Conservation (phyloP, 1,140 invertebrate genomes). For the Sweltsa coloradensis region DNA sequence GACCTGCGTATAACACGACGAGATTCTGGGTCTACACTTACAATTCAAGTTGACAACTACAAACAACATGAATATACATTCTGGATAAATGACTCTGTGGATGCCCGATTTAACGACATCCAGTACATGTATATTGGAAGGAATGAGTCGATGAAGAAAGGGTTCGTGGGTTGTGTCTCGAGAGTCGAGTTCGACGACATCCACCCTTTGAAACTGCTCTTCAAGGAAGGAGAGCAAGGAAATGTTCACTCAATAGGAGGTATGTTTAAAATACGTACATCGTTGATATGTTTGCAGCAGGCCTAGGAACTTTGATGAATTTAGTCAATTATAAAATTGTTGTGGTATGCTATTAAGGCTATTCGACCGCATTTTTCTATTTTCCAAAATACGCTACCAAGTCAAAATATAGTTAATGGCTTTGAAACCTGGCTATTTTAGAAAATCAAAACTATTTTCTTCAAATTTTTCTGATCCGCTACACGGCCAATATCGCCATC, state of each 20-base stretch:
- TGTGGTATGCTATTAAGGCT: background rate
- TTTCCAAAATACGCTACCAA: too few relatives aligned
- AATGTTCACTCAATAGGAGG: slow-evolving; percentile 65
- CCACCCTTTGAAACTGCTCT: slow-evolving; percentile 86
- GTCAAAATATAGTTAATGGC: too few relatives aligned
- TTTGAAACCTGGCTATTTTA: too few relatives aligned
- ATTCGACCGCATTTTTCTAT: too few relatives aligned
- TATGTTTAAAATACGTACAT: slow-evolving; percentile 25
- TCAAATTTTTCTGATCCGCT: too few relatives aligned
- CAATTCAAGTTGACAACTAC: slow-evolving; percentile 81
- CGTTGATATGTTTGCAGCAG: background rate
- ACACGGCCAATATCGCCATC: too few relatives aligned
- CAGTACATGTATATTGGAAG: slow-evolving; percentile 93
- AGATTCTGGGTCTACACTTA: slow-evolving; percentile 67
- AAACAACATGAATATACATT: slow-evolving; percentile 69
- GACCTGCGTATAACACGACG: slow-evolving; percentile 73
- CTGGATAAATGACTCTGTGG: slow-evolving; percentile 77
- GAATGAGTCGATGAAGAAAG: slow-evolving; percentile 82
- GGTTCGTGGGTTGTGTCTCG: slow-evolving; percentile 89
- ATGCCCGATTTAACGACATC: slow-evolving; percentile 94
- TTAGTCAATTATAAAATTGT: too few relatives aligned
- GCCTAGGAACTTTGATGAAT: too few relatives aligned
- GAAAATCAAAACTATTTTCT: too few relatives aligned
- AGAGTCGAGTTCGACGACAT: slow-evolving; percentile 95
- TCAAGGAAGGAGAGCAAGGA: slow-evolving; percentile 80